Evolutionary conservation across 2,888 invertebrate genomes (phyloP), one percentile per base, ranked within the genome.

Genomic region (Rhogogaster chlorosoma): DNA sequence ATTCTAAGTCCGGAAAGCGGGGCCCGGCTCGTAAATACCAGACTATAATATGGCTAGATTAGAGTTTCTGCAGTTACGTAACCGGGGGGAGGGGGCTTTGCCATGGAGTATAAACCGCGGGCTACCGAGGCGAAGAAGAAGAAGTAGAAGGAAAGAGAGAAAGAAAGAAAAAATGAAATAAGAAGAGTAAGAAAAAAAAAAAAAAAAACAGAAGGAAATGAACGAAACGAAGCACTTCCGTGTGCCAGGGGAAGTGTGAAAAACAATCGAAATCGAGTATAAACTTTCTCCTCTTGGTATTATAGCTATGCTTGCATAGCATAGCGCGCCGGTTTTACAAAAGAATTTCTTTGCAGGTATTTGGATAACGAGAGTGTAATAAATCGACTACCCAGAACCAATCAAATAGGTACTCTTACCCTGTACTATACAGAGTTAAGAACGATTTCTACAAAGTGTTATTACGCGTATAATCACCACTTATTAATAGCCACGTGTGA

Each of bases 191-290:
- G 5, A n/a, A 18, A 49, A 18, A 49, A 49, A 5, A 49, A 18
- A n/a, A 49, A 49, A 49, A 18, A n/a, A 6, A 32, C 0, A 32
- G 32, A 32, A 29, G 32, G 32, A 67, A 32, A 32, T 67, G 67
- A 67, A 67, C 67, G 67, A 32, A 67, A 32, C 71, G 71, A 73
- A 73, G 29, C 53, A 26, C 77, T 77, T 77, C 77, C 77, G 49
- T 53, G 77, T 53, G 49, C 45, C 53, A 2, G 53, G 77, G 75
- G 29, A 53, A 77, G 77, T 18, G 77, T 77, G 77, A 53, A 77
- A 77, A 77, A 77, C 77, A 53, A 77, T 77, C 49, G 77, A 77
- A 77, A 77, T 77, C 49, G n/a, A 49, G 49, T 32, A 26, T 67
- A 67, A 77, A 45, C 77, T 77, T 53, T 49, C 49, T 77, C 77